Conservation (phyloP, 2,888 invertebrate genomes). For the Ophioninae sp. region DNA sequence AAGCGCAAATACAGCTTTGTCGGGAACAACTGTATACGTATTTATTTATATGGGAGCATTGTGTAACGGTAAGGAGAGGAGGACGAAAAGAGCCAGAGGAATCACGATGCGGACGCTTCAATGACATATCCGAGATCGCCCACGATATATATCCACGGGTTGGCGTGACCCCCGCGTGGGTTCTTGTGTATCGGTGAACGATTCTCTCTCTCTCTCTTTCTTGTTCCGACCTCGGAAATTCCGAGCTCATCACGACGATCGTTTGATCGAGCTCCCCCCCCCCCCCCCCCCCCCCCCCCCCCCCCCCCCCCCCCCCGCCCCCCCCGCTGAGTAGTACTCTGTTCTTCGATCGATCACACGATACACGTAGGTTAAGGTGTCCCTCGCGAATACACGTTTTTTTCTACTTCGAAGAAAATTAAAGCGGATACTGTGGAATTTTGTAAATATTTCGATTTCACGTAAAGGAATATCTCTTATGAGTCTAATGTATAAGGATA, state of each 20-base stretch:
- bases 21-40: constrained; percentile 20
- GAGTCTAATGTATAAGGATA: no score
- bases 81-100: constrained; percentile 49
- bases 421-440: no score
- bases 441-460: no score
- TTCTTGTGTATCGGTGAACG: constrained; percentile 59
- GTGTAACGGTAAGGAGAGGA: constrained; percentile 53
- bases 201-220: constrained; percentile 31
- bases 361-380: not conserved
- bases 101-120: constrained; percentile 50
- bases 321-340: constrained; percentile 38
- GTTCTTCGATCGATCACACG: constrained; percentile 23
- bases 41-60: constrained; percentile 3
- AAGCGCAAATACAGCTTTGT: constrained; percentile 57
- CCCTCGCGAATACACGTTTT: not conserved
- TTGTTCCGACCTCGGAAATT: constrained; percentile 65
- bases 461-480: no score
- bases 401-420: no score
- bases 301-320: no score
- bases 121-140: constrained; percentile 71
- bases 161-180: constrained; percentile 63
- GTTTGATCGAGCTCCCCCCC: no score
- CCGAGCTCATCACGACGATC: constrained; percentile 55
- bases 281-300: no score
- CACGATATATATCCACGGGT: constrained; percentile 59